Percentiles rank a stretch among this genome's conserved stretches.
Conservation (phyloP, 2,797 vertebrate genomes). For the Champsocephalus esox region DNA sequence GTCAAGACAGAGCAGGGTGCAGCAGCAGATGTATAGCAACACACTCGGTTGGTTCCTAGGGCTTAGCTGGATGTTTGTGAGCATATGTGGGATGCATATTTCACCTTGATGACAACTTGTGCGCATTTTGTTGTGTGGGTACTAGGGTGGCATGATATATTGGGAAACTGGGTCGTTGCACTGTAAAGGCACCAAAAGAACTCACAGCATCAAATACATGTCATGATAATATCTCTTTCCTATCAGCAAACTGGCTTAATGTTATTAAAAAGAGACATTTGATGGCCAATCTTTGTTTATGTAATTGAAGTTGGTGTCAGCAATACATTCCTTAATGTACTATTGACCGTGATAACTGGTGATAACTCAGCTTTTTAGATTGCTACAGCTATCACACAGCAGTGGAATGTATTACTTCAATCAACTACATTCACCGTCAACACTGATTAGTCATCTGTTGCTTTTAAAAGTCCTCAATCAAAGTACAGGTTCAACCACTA, state of each 20-base stretch:
- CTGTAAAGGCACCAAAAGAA: constrained; percentile 17
- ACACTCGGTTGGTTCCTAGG: constrained; percentile 26
- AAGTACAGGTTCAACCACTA: constrained; percentile 13
- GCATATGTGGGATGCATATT: constrained; percentile 16
- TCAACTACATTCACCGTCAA: no score
- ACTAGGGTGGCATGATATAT: constrained; percentile 18
- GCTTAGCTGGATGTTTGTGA: constrained; percentile 14
- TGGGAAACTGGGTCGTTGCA: constrained; percentile 32
- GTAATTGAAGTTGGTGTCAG: no score
- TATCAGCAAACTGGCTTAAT: constrained; percentile 25
- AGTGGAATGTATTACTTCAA: no score
- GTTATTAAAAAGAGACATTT: background rate
- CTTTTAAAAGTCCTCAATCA: background rate
- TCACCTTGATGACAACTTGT: constrained; percentile 22
- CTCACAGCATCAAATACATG: constrained; percentile 6
- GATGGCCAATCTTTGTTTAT: no score
- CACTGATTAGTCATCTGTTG: no score
- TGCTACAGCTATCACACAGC: no score
- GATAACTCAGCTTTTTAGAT: no score
- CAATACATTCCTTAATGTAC: no score
- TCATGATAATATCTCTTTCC: background rate
- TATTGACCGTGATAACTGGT: no score
- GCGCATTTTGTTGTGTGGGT: background rate
- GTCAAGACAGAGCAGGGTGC: constrained; percentile 38
- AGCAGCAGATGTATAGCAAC: constrained; percentile 36